A percentile compares a stretch with the other conserved stretches of the same genome.
Evolutionary conservation across 2,113 vertebrate genomes (phyloP).

Genomic region (Lutjanus erythropterus): DNA sequence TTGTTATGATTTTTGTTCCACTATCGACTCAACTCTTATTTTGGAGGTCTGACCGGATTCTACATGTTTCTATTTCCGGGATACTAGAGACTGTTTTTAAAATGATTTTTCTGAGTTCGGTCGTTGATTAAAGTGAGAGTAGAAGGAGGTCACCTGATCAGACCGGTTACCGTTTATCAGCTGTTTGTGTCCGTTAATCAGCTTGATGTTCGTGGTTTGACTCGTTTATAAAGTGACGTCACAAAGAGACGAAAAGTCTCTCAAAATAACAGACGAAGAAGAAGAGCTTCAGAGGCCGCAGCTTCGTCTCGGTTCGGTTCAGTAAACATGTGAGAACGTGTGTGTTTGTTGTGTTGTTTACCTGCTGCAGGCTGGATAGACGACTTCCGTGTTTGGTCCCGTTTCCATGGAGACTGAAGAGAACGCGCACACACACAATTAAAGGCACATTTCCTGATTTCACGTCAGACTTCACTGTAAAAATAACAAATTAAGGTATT

Average conservation of each 20-base stretch:
- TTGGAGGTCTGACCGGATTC: background rate
- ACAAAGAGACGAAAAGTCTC: background rate
- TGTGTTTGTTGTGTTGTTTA: slow-evolving; percentile 10
- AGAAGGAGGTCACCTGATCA: too few relatives aligned
- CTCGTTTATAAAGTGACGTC: rapidly evolving
- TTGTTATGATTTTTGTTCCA: too few relatives aligned
- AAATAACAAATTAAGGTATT: too few relatives aligned
- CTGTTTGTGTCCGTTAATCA: background rate
- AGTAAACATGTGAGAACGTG: background rate
- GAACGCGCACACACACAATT: background rate
- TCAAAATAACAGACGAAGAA: background rate
- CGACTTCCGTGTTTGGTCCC: slow-evolving; percentile 19
- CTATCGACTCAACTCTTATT: background rate
- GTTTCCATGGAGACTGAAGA: slow-evolving; percentile 32
- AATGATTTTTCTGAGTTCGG: too few relatives aligned
- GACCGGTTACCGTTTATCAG: background rate
- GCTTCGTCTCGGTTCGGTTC: background rate
- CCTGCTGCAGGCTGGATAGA: background rate
- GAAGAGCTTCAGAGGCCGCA: background rate
- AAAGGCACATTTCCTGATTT: too few relatives aligned
- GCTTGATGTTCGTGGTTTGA: background rate
- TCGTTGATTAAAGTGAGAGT: too few relatives aligned
- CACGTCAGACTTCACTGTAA: background rate
- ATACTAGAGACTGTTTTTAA: too few relatives aligned
- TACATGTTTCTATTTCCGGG: background rate